These are phyloP conservation scores for Strigamia transsilvanica DNA, from an alignment of 2,888 invertebrate genomes.

Conservation along the genomic window DNA sequence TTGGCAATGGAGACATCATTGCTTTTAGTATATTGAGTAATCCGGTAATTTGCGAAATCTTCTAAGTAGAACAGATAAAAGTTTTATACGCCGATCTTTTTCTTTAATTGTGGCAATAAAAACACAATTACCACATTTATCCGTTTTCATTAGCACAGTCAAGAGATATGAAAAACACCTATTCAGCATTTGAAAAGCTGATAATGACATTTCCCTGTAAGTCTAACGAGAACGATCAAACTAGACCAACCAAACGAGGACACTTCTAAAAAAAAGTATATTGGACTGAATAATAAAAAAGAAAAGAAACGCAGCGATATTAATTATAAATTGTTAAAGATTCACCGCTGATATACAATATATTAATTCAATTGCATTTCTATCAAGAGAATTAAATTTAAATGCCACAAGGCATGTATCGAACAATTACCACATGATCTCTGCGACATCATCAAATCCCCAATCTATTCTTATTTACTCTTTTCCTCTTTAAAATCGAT, in stretches of 20 bases:
- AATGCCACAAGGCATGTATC: background rate
- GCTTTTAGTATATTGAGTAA: slow-evolving; percentile 26
- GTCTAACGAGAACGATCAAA: background rate
- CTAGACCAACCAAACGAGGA: background rate
- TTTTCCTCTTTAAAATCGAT: background rate
- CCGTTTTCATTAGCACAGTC: slow-evolving; percentile 16
- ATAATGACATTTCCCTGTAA: slow-evolving; percentile 1
- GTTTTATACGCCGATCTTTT: slow-evolving; percentile 8
- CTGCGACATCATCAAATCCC: background rate
- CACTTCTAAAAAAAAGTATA: background rate
- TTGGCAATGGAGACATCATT: background rate
- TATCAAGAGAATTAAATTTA: background rate
- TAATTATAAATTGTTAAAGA: background rate
- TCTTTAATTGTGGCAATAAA: slow-evolving; percentile 26
- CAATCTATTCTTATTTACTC: background rate
- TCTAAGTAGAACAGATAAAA: slow-evolving; percentile 15
- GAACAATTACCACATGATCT: background rate
- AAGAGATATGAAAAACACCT: slow-evolving; percentile 23
- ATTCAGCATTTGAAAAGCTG: slow-evolving; percentile 30
- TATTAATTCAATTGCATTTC: background rate
- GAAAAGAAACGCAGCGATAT: background rate
- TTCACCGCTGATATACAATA: background rate
- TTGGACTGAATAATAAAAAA: too few relatives aligned
- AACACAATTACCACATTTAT: slow-evolving; percentile 29
- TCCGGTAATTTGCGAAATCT: slow-evolving; percentile 4